Conservation (phyloP, 2,113 vertebrate species). For the Callithrix jacchus region DNA sequence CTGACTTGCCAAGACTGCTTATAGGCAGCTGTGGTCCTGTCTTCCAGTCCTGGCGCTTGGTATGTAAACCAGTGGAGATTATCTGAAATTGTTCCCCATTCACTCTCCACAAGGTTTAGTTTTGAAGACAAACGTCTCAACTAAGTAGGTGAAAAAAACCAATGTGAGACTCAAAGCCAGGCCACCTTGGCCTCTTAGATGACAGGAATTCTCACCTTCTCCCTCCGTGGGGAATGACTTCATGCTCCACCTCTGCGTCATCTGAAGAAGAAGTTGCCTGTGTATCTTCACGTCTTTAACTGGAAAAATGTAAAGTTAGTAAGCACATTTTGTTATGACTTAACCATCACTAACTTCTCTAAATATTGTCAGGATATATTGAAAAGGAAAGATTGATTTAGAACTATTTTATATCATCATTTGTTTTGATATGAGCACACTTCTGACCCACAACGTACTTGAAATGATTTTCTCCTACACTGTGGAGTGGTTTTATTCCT, state of each 20-base stretch:
- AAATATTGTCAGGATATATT: neutral
- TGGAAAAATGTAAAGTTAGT: neutral
- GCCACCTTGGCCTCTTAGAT: neutral
- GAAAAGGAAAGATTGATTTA: neutral
- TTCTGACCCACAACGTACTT: neutral
- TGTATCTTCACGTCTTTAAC: neutral
- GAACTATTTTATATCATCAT: neutral
- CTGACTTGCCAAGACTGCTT: neutral
- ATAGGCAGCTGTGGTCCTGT: neutral
- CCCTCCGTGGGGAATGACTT: neutral
- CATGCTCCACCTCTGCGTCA: no score
- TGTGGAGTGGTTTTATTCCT: neutral
- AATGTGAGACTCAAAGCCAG: neutral
- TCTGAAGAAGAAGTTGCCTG: neutral
- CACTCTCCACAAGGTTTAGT: neutral
- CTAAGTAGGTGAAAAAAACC: neutral
- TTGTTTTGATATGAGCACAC: neutral
- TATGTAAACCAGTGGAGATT: neutral
- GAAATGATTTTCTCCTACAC: constrained; percentile 30
- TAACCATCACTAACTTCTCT: neutral
- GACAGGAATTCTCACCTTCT: neutral
- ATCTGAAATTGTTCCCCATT: neutral
- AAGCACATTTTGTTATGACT: neutral
- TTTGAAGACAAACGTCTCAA: neutral
- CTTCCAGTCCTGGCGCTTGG: neutral